phyloP scores from a whole-genome alignment of 2,797 vertebrate genomes.

The Etheostoma perlongum region DNA sequence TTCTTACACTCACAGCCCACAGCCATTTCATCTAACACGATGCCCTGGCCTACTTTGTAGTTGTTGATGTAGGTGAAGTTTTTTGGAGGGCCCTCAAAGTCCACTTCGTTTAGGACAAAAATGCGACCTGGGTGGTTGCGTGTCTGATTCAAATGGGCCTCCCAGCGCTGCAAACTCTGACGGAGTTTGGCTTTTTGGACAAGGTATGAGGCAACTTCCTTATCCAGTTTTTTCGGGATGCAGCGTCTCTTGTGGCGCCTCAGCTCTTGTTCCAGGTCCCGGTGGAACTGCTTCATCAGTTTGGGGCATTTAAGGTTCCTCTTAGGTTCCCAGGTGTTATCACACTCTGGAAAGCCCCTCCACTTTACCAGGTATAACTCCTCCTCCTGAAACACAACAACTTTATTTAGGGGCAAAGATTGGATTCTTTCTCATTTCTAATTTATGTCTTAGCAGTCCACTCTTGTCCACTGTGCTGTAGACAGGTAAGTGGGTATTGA shows the following conservation, averaged over 20 bases:
- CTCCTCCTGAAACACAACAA: slow-evolving; percentile 80
- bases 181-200: slow-evolving; percentile 89
- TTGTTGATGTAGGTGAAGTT: slow-evolving; percentile 92
- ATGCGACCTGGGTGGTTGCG: slow-evolving; percentile 90
- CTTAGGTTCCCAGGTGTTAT: slow-evolving; percentile 91
- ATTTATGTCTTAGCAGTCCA: not conserved
- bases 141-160: slow-evolving; percentile 87
- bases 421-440: not conserved
- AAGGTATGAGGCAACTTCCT: slow-evolving; percentile 80
- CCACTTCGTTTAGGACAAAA: slow-evolving; percentile 90
- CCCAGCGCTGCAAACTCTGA: slow-evolving; percentile 85
- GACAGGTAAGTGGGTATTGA: no score
- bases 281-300: slow-evolving; percentile 89
- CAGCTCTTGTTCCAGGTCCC: slow-evolving; percentile 86
- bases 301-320: slow-evolving; percentile 89
- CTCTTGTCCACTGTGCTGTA: no score
- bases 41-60: slow-evolving; percentile 89
- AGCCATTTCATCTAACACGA: slow-evolving; percentile 85
- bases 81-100: slow-evolving; percentile 89
- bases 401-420: not conserved
- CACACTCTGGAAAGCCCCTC: slow-evolving; percentile 86
- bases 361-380: slow-evolving; percentile 93
- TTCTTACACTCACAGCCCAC: slow-evolving; percentile 90
- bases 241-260: slow-evolving; percentile 68
- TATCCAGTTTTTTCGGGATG: slow-evolving; percentile 78